Conservation (phyloP, 1,140 invertebrate species). For the Nixonia krombeini region DNA sequence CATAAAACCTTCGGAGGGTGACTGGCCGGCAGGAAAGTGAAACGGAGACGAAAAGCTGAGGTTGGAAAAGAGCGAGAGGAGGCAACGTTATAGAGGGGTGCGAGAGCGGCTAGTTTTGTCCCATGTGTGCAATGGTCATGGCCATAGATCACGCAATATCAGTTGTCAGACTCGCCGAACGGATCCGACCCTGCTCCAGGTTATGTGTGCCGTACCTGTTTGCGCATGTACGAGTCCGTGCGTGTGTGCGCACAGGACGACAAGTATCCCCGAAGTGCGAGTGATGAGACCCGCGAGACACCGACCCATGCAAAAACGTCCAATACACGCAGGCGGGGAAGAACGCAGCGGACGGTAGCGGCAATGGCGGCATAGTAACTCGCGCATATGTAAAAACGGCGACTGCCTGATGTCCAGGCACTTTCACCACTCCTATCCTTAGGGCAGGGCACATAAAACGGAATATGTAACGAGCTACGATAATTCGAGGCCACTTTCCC, state of each 20-base stretch:
- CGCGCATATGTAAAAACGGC: not conserved
- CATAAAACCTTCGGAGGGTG: slow-evolving; percentile 53
- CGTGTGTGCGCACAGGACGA: slow-evolving; percentile 34
- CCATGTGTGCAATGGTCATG: slow-evolving; percentile 69
- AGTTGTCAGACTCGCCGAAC: slow-evolving; percentile 66
- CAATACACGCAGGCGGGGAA: slow-evolving; percentile 35
- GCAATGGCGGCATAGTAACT: too few relatives aligned
- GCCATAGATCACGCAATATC: slow-evolving; percentile 72
- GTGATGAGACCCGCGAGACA: slow-evolving; percentile 69
- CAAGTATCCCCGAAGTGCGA: slow-evolving; percentile 64
- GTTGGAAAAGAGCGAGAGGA: slow-evolving; percentile 16
- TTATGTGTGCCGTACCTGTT: not conserved
- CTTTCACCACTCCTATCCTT: slow-evolving; percentile 64
- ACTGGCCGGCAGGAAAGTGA: slow-evolving; percentile 39
- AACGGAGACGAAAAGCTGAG: slow-evolving; percentile 7
- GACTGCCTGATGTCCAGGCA: slow-evolving; percentile 31
- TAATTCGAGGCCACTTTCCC: slow-evolving; percentile 61
- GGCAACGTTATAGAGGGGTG: slow-evolving; percentile 22
- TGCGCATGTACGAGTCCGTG: slow-evolving; percentile 47
- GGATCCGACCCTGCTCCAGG: slow-evolving; percentile 50
- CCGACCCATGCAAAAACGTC: slow-evolving; percentile 58
- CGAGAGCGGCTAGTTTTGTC: slow-evolving; percentile 53
- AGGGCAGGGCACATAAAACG: slow-evolving; percentile 65
- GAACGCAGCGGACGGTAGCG: too few relatives aligned
- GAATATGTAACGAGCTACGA: slow-evolving; percentile 70